Evolutionary conservation across 2,113 vertebrate genomes (phyloP).

Genomic region (Ammodytes marinus): DNA sequence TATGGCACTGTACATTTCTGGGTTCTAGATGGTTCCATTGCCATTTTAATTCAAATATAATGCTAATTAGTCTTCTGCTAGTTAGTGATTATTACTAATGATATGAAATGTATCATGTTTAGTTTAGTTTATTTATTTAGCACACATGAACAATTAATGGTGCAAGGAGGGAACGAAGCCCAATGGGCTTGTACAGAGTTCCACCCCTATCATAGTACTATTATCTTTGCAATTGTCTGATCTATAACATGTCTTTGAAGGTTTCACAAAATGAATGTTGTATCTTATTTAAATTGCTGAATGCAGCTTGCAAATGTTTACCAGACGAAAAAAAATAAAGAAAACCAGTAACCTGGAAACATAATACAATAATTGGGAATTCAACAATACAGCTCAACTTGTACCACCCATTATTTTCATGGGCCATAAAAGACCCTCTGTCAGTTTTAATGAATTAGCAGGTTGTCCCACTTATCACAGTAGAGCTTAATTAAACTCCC

Average conservation of each 20-base stretch:
- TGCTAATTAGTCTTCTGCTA: slow-evolving; percentile 37
- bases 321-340: slow-evolving; percentile 47
- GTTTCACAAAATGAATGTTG: slow-evolving; percentile 35
- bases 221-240: slow-evolving; percentile 31
- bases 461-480: slow-evolving; percentile 76
- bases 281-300: slow-evolving; percentile 6
- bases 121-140: no score
- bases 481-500: slow-evolving; percentile 78
- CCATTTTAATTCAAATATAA: slow-evolving; percentile 28
- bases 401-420: slow-evolving; percentile 56
- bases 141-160: no score
- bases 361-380: slow-evolving; percentile 54
- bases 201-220: slow-evolving; percentile 18
- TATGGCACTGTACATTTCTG: background rate
- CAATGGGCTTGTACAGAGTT: no score
- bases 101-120: slow-evolving; percentile 48
- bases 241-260: slow-evolving; percentile 18
- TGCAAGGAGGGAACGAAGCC: no score
- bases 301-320: slow-evolving; percentile 26
- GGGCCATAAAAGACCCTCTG: slow-evolving; percentile 59
- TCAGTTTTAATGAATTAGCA: slow-evolving; percentile 81
- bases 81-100: slow-evolving; percentile 51
- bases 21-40: background rate
- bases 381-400: slow-evolving; percentile 53
- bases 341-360: slow-evolving; percentile 23